A percentile compares a stretch with the other conserved stretches of the same genome.
phyloP scores from a whole-genome alignment of 2,797 vertebrate genomes.

The Emydoidea blandingii region DNA sequence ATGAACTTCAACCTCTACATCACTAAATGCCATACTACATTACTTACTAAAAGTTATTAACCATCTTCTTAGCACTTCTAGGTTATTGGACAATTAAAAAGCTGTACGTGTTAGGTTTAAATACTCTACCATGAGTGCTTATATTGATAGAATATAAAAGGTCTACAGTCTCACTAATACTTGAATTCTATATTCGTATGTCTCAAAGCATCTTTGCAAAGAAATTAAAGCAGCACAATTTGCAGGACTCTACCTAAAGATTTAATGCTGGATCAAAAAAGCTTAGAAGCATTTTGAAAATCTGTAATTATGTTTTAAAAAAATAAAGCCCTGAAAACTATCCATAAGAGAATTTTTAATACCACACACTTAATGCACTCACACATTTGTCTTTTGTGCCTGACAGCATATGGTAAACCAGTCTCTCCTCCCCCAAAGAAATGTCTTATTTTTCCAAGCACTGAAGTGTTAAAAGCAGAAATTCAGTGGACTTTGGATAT shows the following conservation, averaged over 20 bases:
- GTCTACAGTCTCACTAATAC: conserved; percentile 57
- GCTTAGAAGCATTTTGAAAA: conserved; percentile 21
- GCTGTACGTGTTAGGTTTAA: conserved; percentile 68
- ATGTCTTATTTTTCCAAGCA: conserved; percentile 34
- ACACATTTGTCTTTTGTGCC: conserved; percentile 12
- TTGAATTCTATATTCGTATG: conserved; percentile 51
- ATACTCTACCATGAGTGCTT: conserved; percentile 62
- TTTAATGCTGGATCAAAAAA: conserved; percentile 62
- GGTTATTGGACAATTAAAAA: conserved; percentile 73
- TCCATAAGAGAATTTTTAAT: neutral
- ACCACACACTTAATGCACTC: neutral
- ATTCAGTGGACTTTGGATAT: conserved; percentile 2
- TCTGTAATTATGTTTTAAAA: neutral
- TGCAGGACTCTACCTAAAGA: conserved; percentile 50
- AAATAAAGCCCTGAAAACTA: neutral
- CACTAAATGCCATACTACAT: conserved; percentile 79
- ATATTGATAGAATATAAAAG: conserved; percentile 60
- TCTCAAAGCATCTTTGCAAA: conserved; percentile 62
- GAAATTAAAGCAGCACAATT: conserved; percentile 55
- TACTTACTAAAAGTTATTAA: conserved; percentile 82
- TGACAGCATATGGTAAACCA: neutral
- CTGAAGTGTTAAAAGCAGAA: conserved; percentile 30
- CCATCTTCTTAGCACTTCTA: conserved; percentile 77
- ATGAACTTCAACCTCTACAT: conserved; percentile 83
- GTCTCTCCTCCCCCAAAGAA: neutral